Evolutionary conservation across 2,113 vertebrate genomes (phyloP), one percentile per base, ranked within the genome.

Genomic region (Petrocephalus microphthalmus): DNA sequence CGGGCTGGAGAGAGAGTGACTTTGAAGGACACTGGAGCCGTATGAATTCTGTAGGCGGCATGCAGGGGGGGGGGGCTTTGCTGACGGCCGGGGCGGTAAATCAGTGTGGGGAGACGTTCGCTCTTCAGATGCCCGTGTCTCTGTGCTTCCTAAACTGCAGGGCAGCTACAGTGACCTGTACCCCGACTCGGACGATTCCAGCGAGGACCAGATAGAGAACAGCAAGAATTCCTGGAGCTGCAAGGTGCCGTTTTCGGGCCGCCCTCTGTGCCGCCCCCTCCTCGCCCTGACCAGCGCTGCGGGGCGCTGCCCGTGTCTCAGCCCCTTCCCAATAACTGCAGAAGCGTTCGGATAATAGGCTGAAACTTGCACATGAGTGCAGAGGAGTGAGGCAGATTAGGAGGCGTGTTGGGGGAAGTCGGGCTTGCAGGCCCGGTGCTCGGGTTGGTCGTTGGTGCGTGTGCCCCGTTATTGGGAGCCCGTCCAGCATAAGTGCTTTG

Each of bases 181-280:
- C 92, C 98, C 98, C 51, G 98, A 99, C 92, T 99, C 98, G 0
- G 98, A 99, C 89, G 98, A 99, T 93, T 99, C 98, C 10, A 98
- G 97, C 89, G 98, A 99, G 92, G 98, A 99, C 94, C 98, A 99
- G 94, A 98, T 99, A 85, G 98, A 99, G 93, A 99, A 99, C 86
- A 99, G 98, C 95, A 99, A 99, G 95, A 99, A 99, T 95, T 97
- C 97, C 0, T 99, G 98, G 98, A 99, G 98, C 94, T 99, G 98
- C 96, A 99, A 99, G 97, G 98, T 99, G 90, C 7, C 51, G 33
- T 53, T 29, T 22, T 10, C 37, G 29, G 5, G 11, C 0, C 67
- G 42, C 78, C 47, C 42, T n/a, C 78, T 47, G 81, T 49, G 42
- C 20, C n/a, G 17, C 0, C 0, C 15, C 74, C 42, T 37, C 74